Evolutionary conservation across 1,140 invertebrate species (phyloP), one percentile per base, ranked within the genome.

Genomic region (Luehdorfia chinensis): DNA sequence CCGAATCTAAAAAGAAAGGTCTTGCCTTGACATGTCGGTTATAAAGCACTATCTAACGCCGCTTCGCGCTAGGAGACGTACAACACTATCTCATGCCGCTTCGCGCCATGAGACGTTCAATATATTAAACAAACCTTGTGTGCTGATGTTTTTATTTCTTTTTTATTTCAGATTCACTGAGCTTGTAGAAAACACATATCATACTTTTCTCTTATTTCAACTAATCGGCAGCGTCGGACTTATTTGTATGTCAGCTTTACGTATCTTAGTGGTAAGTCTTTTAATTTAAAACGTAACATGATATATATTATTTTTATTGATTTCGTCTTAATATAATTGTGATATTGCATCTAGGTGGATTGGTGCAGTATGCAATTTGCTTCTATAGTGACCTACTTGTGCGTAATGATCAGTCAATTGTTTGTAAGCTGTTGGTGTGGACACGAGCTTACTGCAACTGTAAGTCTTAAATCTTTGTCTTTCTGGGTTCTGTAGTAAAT

Each of bases 361-460:
- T 73, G 66, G 68, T 48, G 55, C 1, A 87, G 80, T 37, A 66
- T 87, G 61, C 80, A 87, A 36, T 88, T 88, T 48, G 60, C 79
- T 9, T 84, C 84, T 1, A 84, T 88, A 31, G 30, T 79, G 1
- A 72, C 76, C 4, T 89, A 89, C 46, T 55, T 87, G 39, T 58
- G 71, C 0, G 77, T 87, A 2, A 86, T 89, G 76, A 77, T 79
- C 4, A 78, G 80, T 41, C 84, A 90, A 53, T 51, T 90, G 19
- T 88, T 79, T 45, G 59, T 90, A 0, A 89, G 88, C 47, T 90
- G 89, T 49, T 90, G 88, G 88, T 89, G 87, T 55, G 89, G 89
- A 23, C 89, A 90, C 53, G 88, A 90, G 61, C 77, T 90, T 2
- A 89, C 88, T 8, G 71, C 88, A 11, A 86, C 80, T 45, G 89